Conservation (phyloP, 2,113 vertebrate species). For the Arizona elegans region DNA sequence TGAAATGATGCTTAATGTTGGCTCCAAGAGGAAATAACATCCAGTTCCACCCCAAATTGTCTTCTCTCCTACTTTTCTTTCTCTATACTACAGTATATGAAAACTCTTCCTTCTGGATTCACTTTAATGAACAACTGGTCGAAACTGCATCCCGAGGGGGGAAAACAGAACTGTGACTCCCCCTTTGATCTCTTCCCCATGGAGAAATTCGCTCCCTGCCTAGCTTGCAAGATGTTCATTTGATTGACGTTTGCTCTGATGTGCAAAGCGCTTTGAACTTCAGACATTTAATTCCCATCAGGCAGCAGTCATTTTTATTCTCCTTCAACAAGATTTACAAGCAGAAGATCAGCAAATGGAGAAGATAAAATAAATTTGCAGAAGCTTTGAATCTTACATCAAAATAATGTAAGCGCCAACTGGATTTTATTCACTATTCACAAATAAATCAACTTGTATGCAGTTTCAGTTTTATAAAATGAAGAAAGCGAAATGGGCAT, state of each 20-base stretch:
- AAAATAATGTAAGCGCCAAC: slow-evolving; percentile 75
- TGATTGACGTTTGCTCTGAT: slow-evolving; percentile 94
- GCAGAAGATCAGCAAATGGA: slow-evolving; percentile 80
- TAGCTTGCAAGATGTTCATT: slow-evolving; percentile 70
- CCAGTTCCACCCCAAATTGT: not conserved
- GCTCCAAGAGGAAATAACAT: slow-evolving; percentile 52
- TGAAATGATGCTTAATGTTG: slow-evolving; percentile 53
- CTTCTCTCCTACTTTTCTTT: slow-evolving; percentile 14
- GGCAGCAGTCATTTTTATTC: slow-evolving; percentile 90
- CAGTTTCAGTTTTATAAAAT: slow-evolving; percentile 50
- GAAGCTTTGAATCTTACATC: slow-evolving; percentile 90
- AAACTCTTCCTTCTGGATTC: slow-evolving; percentile 68
- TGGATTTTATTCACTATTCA: slow-evolving; percentile 72
- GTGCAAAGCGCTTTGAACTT: slow-evolving; percentile 89
- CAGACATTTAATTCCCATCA: slow-evolving; percentile 88
- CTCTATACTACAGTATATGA: not conserved
- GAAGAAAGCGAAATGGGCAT: not conserved
- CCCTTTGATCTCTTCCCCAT: slow-evolving; percentile 81
- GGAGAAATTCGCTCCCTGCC: slow-evolving; percentile 70
- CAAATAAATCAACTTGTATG: slow-evolving; percentile 75
- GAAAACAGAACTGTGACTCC: slow-evolving; percentile 75
- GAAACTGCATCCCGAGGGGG: slow-evolving; percentile 78
- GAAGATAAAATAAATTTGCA: slow-evolving; percentile 91
- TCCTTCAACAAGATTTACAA: slow-evolving; percentile 89
- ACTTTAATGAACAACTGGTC: slow-evolving; percentile 80